phyloP scores from a whole-genome alignment of 2,888 invertebrate species.

The Lottia gigantea region DNA sequence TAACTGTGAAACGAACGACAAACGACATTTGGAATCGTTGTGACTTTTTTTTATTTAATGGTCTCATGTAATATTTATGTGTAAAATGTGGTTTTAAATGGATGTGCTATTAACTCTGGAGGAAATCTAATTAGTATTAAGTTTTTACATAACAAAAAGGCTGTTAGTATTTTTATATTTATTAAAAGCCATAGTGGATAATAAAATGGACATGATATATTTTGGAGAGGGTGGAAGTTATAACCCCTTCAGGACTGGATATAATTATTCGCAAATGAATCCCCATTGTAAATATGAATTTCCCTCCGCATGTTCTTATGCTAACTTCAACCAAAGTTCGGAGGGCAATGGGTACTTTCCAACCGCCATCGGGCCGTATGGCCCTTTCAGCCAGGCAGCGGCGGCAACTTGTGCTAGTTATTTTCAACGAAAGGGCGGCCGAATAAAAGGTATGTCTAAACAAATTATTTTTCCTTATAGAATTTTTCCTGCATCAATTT shows the following conservation, averaged over 20 bases:
- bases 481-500: too few relatives aligned
- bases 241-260: conserved; percentile 12
- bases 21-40: too few relatives aligned
- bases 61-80: too few relatives aligned
- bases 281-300: conserved; percentile 23
- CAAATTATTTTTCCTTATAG: too few relatives aligned
- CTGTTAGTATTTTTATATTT: too few relatives aligned
- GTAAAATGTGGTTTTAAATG: too few relatives aligned
- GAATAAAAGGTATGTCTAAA: conserved; percentile 20
- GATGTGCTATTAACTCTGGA: too few relatives aligned
- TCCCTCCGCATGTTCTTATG: conserved; percentile 20
- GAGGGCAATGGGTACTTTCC: conserved; percentile 22
- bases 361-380: conserved; percentile 18
- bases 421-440: conserved; percentile 16
- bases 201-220: conserved; percentile 23
- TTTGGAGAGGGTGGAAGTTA: conserved; percentile 23
- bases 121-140: too few relatives aligned
- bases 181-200: background rate
- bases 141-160: too few relatives aligned
- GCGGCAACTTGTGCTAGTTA: conserved; percentile 15
- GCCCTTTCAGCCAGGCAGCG: conserved; percentile 12
- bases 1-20: too few relatives aligned
- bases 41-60: too few relatives aligned
- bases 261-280: conserved; percentile 19
- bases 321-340: conserved; percentile 15